Conservation (phyloP, 2,797 vertebrate species). For the Takifugu ocellatus region DNA sequence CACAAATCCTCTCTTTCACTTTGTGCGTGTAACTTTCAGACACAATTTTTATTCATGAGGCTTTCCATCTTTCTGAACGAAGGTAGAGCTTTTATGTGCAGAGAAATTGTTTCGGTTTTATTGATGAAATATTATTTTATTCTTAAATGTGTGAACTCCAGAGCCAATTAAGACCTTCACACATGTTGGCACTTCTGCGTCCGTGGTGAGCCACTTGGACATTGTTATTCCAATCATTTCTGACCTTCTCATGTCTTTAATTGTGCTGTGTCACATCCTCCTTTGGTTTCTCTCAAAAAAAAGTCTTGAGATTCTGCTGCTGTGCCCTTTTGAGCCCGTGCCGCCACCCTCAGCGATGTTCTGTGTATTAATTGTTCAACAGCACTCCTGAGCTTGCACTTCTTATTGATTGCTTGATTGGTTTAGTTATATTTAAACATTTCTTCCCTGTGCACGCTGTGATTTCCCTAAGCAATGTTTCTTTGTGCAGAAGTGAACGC, state of each 20-base stretch:
- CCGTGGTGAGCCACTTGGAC: too few relatives aligned
- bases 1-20: too few relatives aligned
- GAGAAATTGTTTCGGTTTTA: too few relatives aligned
- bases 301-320: slow-evolving; percentile 26
- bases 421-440: slow-evolving; percentile 59
- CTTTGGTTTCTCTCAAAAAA: slow-evolving; percentile 25
- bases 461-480: slow-evolving; percentile 6
- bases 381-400: slow-evolving; percentile 27
- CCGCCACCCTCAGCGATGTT: slow-evolving; percentile 23
- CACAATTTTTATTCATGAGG: too few relatives aligned
- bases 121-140: too few relatives aligned
- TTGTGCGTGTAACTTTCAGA: too few relatives aligned
- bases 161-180: too few relatives aligned
- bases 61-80: too few relatives aligned
- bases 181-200: too few relatives aligned
- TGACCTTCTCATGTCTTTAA: slow-evolving; percentile 9
- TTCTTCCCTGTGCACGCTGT: slow-evolving; percentile 19
- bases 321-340: slow-evolving; percentile 23
- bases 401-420: slow-evolving; percentile 61
- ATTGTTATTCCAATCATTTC: not conserved
- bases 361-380: slow-evolving; percentile 45
- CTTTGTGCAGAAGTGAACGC: slow-evolving; percentile 25
- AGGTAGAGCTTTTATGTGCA: too few relatives aligned
- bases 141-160: too few relatives aligned
- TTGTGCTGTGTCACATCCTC: slow-evolving; percentile 11